Conservation (phyloP, 2,113 vertebrate genomes). For the Euleptes europaea region DNA sequence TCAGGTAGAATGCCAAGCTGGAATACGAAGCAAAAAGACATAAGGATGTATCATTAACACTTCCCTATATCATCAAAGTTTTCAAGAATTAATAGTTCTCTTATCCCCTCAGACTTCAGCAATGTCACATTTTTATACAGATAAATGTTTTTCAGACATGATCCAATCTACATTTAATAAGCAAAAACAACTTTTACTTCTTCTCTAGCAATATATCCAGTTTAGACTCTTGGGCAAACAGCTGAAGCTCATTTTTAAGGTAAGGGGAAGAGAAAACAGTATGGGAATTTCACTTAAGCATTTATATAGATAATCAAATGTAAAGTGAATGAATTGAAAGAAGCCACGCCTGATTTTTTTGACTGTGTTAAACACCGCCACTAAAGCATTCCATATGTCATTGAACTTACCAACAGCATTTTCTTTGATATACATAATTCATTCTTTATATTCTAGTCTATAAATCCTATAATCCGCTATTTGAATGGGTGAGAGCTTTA, state of each 20-base stretch:
- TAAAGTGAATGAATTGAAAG: not conserved
- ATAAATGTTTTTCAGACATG: constrained; percentile 25
- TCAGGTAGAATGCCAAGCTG: not conserved
- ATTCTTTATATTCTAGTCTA: too few species aligned
- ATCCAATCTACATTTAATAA: constrained; percentile 45
- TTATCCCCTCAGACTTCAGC: constrained; percentile 32
- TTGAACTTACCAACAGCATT: too few species aligned
- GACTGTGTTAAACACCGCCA: not conserved
- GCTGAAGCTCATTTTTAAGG: too few species aligned
- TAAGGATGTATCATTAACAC: not conserved
- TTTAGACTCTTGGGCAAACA: constrained; percentile 35
- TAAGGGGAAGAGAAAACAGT: too few species aligned
- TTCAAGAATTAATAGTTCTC: constrained; percentile 30
- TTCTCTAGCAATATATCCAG: constrained; percentile 44
- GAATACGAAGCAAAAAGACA: not conserved
- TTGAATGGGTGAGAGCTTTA: not conserved
- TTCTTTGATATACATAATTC: too few species aligned
- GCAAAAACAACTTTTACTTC: constrained; percentile 49
- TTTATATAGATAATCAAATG: constrained; percentile 14
- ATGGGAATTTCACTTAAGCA: too few species aligned
- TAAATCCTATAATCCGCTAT: too few species aligned
- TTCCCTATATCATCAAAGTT: constrained; percentile 25
- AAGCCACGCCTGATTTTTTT: not conserved
- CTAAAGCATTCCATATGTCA: too few species aligned
- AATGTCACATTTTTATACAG: constrained; percentile 15